Conservation (phyloP, 2,113 vertebrate genomes). For the Pomatostomus ruficeps region DNA sequence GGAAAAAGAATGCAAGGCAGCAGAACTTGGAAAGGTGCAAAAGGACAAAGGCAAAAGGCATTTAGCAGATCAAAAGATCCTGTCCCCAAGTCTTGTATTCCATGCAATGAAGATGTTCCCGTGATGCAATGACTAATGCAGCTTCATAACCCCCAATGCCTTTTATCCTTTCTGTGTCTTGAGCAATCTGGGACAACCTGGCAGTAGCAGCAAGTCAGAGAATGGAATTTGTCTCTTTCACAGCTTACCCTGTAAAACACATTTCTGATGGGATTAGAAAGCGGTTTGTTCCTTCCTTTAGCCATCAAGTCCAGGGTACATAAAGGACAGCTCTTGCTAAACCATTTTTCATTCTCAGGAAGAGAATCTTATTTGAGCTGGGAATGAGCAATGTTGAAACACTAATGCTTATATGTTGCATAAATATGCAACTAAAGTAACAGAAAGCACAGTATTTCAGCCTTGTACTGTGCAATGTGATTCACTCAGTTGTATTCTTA, state of each 20-base stretch:
- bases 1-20: background rate
- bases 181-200: background rate
- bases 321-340: background rate
- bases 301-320: background rate
- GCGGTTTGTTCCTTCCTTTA: background rate
- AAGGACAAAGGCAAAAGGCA: background rate
- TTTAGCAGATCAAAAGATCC: background rate
- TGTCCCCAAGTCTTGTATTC: background rate
- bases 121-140: background rate
- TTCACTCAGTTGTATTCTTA: accelerated
- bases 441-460: background rate
- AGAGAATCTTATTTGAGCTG: background rate
- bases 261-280: background rate
- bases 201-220: background rate
- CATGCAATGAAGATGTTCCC: background rate
- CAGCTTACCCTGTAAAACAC: background rate
- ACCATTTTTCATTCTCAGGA: background rate
- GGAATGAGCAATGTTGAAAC: background rate
- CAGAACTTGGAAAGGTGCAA: background rate
- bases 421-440: background rate
- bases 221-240: background rate
- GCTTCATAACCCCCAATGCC: background rate
- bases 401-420: background rate
- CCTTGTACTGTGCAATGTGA: background rate
- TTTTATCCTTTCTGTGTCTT: background rate